Evolutionary conservation across 1,140 invertebrate genomes (phyloP).

Genomic region (Pseudomyrmex gracilis): DNA sequence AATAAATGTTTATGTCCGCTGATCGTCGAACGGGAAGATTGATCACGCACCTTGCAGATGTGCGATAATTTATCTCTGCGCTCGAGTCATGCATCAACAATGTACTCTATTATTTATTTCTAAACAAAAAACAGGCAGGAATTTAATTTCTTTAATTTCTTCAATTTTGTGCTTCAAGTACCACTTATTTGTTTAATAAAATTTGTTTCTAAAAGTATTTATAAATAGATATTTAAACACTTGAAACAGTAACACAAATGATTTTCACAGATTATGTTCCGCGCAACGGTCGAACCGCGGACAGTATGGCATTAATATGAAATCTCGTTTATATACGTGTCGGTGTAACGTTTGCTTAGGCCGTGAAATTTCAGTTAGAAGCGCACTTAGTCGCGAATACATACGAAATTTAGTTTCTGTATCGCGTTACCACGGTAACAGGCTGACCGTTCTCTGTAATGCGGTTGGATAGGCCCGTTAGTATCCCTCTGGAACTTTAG

Average conservation of each 20-base stretch:
- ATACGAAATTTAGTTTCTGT: conserved; percentile 73
- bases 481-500: conserved; percentile 59
- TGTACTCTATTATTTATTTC: conserved; percentile 4
- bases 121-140: background rate
- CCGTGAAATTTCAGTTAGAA: conserved; percentile 66
- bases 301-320: conserved; percentile 64
- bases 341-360: conserved; percentile 71
- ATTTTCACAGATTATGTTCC: conserved; percentile 51
- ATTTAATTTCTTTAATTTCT: background rate
- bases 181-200: conserved; percentile 8
- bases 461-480: conserved; percentile 67
- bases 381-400: conserved; percentile 67
- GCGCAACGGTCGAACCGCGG: conserved; percentile 3
- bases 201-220: background rate
- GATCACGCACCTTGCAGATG: background rate
- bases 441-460: conserved; percentile 64
- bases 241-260: conserved; percentile 35
- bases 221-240: conserved; percentile 16
- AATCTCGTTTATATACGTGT: conserved; percentile 64
- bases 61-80: conserved; percentile 8
- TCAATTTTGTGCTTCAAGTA: too few relatives aligned
- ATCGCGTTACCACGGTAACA: conserved; percentile 73
- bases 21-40: conserved; percentile 21
- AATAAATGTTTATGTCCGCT: background rate
- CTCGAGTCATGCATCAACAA: background rate